Evolutionary conservation across 2,797 vertebrate species (phyloP), one percentile per base, ranked within the genome.

Genomic region (Sitta carolinensis): DNA sequence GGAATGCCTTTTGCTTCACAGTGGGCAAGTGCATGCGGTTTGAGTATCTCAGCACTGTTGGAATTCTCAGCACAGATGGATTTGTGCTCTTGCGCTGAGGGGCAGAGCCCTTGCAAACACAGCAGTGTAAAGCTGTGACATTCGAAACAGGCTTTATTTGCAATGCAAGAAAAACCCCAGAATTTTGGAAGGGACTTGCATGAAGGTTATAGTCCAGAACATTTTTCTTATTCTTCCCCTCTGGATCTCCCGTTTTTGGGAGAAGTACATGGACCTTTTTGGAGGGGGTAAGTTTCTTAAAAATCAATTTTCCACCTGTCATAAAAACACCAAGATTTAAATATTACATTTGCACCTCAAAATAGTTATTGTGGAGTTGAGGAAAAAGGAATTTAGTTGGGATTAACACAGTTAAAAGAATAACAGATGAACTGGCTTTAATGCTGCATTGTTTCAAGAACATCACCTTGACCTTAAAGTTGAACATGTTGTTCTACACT

Each of bases 41-140:
- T 74, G 89, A 84, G 18, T 57, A 79, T 26, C 67, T 84, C 57
- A 87, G 45, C 58, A 27, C 70, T 58, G 61, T 2, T 48, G 88
- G 74, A 84, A 73, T 84, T 69, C 74, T 64, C 93, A 93, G 85
- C 80, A 81, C 94, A 91, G 90, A 84, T 77, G 81, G 85, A 21
- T 63, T 68, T 48, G 64, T 82, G 89, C 48, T 87, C 72, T 26
- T 16, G 42, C 73, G 57, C 19, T 34, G 84, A 83, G 59, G 76
- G 84, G 62, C 22, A 87, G 58, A 89, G 64, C 32, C 79, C 74
- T 67, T 83, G 73, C 74, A 95, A 87, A 87, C 75, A 77, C 18
- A 78, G 20, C 47, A 70, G 21, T 9, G 16, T 45, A 63, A 90
- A 54, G 55, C 55, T 73, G 45, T 59, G 48, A 66, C 3, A 6